These are phyloP conservation scores for Holothuria scabra DNA, from an alignment of 53 echinoderm and acorn worm genomes.

Conservation along the genomic window DNA sequence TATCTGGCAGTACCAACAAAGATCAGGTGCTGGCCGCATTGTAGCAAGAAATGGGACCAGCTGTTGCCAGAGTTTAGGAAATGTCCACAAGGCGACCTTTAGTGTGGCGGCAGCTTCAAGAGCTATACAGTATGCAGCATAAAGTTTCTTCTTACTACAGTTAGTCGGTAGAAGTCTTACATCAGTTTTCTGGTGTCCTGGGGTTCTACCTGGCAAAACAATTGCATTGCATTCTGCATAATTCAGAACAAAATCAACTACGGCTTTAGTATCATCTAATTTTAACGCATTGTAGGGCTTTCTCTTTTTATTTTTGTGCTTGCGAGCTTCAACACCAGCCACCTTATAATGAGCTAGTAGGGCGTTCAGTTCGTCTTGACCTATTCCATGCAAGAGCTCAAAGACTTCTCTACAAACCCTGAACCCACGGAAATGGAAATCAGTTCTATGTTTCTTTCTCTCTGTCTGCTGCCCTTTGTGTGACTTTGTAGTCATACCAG, in stretches of 20 bases:
- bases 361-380: background rate
- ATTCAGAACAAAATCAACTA: conserved; percentile 37
- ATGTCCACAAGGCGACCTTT: conserved; percentile 35
- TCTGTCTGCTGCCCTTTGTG: too few species aligned
- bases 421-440: conserved; percentile 6
- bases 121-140: conserved; percentile 14
- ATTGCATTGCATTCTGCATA: conserved; percentile 42
- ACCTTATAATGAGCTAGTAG: background rate
- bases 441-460: too few species aligned
- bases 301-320: background rate
- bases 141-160: conserved; percentile 46
- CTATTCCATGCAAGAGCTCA: background rate
- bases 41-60: conserved; percentile 43
- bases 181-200: conserved; percentile 30
- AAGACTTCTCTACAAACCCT: background rate
- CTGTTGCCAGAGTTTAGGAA: conserved; percentile 32
- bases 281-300: too few species aligned
- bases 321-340: background rate
- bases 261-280: too few species aligned
- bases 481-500: too few species aligned
- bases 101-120: conserved; percentile 23
- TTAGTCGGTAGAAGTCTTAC: conserved; percentile 29
- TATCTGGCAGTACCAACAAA: conserved; percentile 52
- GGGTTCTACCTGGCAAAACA: background rate
- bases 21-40: conserved; percentile 34